These are phyloP conservation scores for Semaprochilodus insignis DNA, from an alignment of 2,797 vertebrate species.

Conservation along the genomic window DNA sequence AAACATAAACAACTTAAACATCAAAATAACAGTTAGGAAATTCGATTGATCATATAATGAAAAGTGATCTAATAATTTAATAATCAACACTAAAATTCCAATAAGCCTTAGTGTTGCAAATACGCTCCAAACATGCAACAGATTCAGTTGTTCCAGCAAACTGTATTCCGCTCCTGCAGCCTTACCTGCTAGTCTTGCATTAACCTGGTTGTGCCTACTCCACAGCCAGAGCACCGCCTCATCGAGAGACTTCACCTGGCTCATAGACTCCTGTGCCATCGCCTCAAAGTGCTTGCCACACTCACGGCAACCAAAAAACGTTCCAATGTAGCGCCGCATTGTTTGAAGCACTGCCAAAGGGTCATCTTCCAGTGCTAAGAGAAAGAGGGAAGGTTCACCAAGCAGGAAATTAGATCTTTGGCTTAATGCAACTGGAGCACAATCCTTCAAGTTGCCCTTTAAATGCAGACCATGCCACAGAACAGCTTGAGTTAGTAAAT, in stretches of 20 bases:
- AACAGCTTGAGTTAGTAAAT: not conserved
- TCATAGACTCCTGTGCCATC: slow-evolving; percentile 82
- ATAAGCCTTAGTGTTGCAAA: not conserved
- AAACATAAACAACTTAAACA: too few relatives aligned
- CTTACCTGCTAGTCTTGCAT: slow-evolving; percentile 87
- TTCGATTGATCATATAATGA: too few relatives aligned
- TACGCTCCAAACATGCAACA: not conserved
- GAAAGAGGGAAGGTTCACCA: not conserved
- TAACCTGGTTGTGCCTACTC: slow-evolving; percentile 92
- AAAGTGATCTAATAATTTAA: not conserved
- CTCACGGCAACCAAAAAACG: slow-evolving; percentile 90
- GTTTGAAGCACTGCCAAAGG: slow-evolving; percentile 82
- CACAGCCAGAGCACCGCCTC: slow-evolving; percentile 92
- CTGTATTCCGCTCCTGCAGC: not conserved
- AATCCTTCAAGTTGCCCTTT: not conserved
- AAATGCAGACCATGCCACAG: not conserved
- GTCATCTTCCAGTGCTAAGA: slow-evolving; percentile 81
- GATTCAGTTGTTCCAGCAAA: not conserved
- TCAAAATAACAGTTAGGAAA: too few relatives aligned
- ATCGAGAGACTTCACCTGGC: slow-evolving; percentile 74
- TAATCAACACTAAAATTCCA: not conserved
- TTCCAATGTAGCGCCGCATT: slow-evolving; percentile 84
- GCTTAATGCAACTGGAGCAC: not conserved
- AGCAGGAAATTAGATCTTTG: not conserved
- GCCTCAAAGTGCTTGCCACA: slow-evolving; percentile 89